Base-by-base conservation (phyloP, 2,797 vertebrate genomes). In the Arnoldichthys spilopterus region DNA sequence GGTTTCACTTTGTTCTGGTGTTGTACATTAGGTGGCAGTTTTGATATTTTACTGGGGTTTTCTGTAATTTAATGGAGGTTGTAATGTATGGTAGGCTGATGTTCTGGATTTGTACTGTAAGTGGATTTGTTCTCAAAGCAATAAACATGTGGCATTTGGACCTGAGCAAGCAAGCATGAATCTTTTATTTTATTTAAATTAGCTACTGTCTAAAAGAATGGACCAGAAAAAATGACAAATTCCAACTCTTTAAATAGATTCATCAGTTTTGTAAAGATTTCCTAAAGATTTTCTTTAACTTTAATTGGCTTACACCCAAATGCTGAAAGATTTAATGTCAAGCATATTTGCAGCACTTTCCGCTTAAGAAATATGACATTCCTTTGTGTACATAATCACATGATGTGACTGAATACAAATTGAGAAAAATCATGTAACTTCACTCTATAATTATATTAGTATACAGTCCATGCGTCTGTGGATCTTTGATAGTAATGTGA, bases 51-150 rank as follows among this genome's bases (percentile, higher is more conserved):
- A 40, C 11, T 4, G 7, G 13, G 51, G 59, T 67, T 22, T 56
- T 68, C 8, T 32, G 26, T 20, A 28, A n/a, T 24, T 47, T 51
- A 49, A 45, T 76, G 58, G n/a, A 64, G 66, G 66, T 56, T 49
- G 20, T n/a, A 40, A 40, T 69, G 53, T 18, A 30, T 11, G 58
- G 16, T 37, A 15, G 49, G 59, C 26, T 47, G 54, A 16, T 51
- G 16, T 53, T 73, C 5, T 6, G n/a, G n/a, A n/a, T n/a, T n/a
- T n/a, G n/a, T n/a, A n/a, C n/a, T n/a, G 20, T n/a, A n/a, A n/a
- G n/a, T n/a, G n/a, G n/a, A n/a, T 37, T n/a, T n/a, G n/a, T n/a
- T n/a, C n/a, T n/a, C n/a, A n/a, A n/a, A n/a, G n/a, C n/a, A n/a
- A n/a, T n/a, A n/a, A n/a, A n/a, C n/a, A n/a, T n/a, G n/a, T n/a